Base-by-base conservation (phyloP, 1,140 invertebrate genomes). In the Zelostemma sp. region DNA sequence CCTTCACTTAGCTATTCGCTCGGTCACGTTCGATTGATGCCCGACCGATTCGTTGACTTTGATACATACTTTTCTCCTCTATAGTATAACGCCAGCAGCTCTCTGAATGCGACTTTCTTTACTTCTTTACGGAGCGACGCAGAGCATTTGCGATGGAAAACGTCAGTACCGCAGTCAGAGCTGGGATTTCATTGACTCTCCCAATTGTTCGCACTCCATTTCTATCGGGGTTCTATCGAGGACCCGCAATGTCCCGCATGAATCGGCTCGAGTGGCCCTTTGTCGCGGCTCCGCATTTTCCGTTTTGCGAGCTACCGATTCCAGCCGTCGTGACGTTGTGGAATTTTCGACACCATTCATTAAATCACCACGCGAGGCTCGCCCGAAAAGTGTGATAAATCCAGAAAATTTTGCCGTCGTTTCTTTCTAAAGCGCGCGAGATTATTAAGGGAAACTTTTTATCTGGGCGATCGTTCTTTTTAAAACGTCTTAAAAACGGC, bases 401-500 rank as follows among this genome's bases (percentile, higher is more conserved):
- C n/a, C 35, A 38, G 35, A 25, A 25, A 25, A 25, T 25, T 25
- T 25, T 8, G 21, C 3, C 21, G 21, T 25, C 21, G 21, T 25
- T 25, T 25, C 3, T 25, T 25, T 8, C 21, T 3, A 25, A 25
- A 25, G n/a, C n/a, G 21, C 3, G 21, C 21, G 21, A 25, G 21
- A 25, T 25, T 25, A 25, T 25, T 25, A 25, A 25, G 21, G 21
- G 21, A 25, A 25, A 25, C 57, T 72, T 60, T 67, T 60, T 59
- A 72, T 67, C 56, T 38, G 57, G 51, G 61, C 62, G 64, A 72
- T 72, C 65, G 65, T 55, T 68, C 67, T 64, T 72, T 68, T 68
- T 45, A 65, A 62, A 72, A 72, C 65, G 70, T 68, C 46, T 60
- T 61, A 48, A 61, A 73, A 73, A 66, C 62, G 62, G 70, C 62